Percentiles rank a stretch among this genome's conserved stretches.
These are phyloP conservation scores for Xylophagus ater DNA, from an alignment of 2,888 invertebrate species.

Conservation along the genomic window DNA sequence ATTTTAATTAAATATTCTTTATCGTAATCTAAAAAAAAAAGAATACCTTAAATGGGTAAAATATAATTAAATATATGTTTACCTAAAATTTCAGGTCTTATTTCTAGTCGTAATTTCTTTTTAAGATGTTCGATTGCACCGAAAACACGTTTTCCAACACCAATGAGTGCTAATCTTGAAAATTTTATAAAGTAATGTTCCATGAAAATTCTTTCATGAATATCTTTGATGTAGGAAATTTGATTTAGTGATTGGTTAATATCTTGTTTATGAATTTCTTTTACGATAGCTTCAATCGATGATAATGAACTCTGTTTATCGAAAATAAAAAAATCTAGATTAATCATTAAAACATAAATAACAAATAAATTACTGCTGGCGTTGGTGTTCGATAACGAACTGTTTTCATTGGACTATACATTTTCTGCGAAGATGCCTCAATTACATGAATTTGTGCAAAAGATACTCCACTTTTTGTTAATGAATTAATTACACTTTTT, in stretches of 20 bases:
- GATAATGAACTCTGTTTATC: slow-evolving; percentile 33
- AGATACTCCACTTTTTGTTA: too few relatives aligned
- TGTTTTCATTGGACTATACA: too few relatives aligned
- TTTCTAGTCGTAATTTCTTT: slow-evolving; percentile 27
- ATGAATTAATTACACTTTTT: too few relatives aligned
- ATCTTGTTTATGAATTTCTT: too few relatives aligned
- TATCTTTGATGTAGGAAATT: slow-evolving; percentile 10
- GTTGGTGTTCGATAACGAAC: slow-evolving; percentile 29
- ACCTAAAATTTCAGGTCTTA: slow-evolving; percentile 28
- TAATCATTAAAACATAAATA: too few relatives aligned
- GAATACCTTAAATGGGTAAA: too few relatives aligned
- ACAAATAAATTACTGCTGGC: slow-evolving; percentile 25
- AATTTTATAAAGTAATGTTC: slow-evolving; percentile 34
- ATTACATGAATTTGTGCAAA: too few relatives aligned
- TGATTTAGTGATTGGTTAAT: too few relatives aligned
- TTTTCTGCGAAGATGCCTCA: too few relatives aligned
- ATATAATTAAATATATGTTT: slow-evolving; percentile 5
- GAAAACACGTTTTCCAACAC: slow-evolving; percentile 30
- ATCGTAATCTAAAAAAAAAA: slow-evolving; percentile 25
- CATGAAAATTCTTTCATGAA: slow-evolving; percentile 27
- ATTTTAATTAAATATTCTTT: slow-evolving; percentile 27
- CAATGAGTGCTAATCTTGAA: slow-evolving; percentile 30
- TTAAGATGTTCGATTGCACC: slow-evolving; percentile 31
- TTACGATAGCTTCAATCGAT: slow-evolving; percentile 28
- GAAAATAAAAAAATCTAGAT: too few relatives aligned